Percentiles rank a stretch among this genome's conserved stretches.
Conservation (phyloP, 2,888 invertebrate genomes). For the Ferdinandea cuprea region DNA sequence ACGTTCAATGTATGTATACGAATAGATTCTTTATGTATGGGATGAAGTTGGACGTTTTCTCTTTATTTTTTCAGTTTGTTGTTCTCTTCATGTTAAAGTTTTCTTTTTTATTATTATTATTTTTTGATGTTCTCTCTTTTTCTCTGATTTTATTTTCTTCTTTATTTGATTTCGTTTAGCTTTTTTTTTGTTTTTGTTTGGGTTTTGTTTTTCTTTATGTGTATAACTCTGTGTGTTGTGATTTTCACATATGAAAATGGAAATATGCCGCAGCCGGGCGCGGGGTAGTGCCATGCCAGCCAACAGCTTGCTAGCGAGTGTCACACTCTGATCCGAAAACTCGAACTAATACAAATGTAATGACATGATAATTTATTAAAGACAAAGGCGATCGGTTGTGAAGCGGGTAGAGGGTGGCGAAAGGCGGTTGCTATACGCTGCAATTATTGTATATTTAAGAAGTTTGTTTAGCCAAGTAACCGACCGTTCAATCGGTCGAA, state of each 20-base stretch:
- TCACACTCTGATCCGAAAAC: slow-evolving; percentile 70
- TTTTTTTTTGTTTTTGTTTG: slow-evolving; percentile 71
- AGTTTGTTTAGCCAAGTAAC: slow-evolving; percentile 71
- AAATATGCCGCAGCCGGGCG: slow-evolving; percentile 46
- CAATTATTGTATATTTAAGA: slow-evolving; percentile 69
- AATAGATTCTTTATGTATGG: slow-evolving; percentile 20
- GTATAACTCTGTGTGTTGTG: slow-evolving; percentile 64
- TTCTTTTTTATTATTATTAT: slow-evolving; percentile 8
- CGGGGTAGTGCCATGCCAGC: slow-evolving; percentile 2
- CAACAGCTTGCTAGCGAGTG: slow-evolving; percentile 44
- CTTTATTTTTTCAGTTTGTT: slow-evolving; percentile 45
- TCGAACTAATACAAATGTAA: slow-evolving; percentile 74
- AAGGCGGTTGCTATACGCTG: slow-evolving; percentile 34
- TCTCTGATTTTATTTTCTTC: slow-evolving; percentile 10
- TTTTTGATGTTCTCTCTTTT: slow-evolving; percentile 16
- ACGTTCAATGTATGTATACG: slow-evolving; percentile 25
- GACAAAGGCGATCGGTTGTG: slow-evolving; percentile 23
- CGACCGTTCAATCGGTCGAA: slow-evolving; percentile 63
- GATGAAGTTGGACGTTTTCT: slow-evolving; percentile 61
- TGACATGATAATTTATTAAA: slow-evolving; percentile 74
- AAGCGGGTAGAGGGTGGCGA: neutral
- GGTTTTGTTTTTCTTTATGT: neutral
- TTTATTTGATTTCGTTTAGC: slow-evolving; percentile 61
- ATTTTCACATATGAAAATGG: slow-evolving; percentile 59
- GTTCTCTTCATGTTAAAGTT: slow-evolving; percentile 39